Evolutionary conservation across 2,888 invertebrate genomes (phyloP).

Genomic region (Plebejus melissa): DNA sequence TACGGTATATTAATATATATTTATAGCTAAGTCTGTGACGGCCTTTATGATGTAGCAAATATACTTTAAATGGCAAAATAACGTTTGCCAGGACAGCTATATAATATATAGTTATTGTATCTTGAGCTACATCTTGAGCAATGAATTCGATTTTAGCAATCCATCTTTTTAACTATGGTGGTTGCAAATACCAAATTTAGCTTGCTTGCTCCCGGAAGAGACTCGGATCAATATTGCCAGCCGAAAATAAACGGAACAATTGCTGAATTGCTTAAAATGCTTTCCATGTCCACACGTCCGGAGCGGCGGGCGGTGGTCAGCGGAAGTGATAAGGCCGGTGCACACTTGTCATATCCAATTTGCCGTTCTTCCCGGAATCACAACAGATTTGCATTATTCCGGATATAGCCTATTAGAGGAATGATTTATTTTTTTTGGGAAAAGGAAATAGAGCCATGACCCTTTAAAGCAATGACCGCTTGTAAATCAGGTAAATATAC

Average conservation of each 20-base stretch:
- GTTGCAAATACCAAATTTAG: not conserved
- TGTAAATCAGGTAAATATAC: no score
- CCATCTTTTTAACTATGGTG: no score
- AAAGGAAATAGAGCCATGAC: not conserved
- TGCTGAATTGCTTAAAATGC: conserved; percentile 71
- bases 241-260: conserved; percentile 70
- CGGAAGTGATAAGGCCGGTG: conserved; percentile 49
- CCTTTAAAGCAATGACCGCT: no score
- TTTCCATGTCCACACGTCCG: conserved; percentile 75
- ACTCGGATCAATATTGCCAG: conserved; percentile 52
- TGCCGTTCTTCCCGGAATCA: conserved; percentile 6
- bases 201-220: not conserved
- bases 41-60: no score
- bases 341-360: conserved; percentile 46
- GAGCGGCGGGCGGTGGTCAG: conserved; percentile 45
- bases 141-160: no score
- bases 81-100: no score
- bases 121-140: no score
- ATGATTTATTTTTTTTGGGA: not conserved
- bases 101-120: no score
- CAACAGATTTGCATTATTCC: conserved; percentile 12
- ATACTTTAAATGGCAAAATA: no score
- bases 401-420: not conserved
- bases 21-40: no score
- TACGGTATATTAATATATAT: no score